These are phyloP conservation scores for Leiothrix lutea DNA, from an alignment of 2,113 vertebrate species.

Conservation along the genomic window DNA sequence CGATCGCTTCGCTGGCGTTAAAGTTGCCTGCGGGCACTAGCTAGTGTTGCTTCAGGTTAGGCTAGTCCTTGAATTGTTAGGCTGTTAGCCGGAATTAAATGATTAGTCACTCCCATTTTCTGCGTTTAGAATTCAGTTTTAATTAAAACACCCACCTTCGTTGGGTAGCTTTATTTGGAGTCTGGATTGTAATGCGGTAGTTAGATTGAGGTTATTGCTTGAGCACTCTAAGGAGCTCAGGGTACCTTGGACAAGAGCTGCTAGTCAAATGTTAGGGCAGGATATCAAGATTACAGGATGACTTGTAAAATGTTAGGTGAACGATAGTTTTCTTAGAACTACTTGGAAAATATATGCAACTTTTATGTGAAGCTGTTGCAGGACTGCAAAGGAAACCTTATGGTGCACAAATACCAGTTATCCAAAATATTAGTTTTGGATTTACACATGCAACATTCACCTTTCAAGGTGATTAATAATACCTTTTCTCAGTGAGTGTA, in stretches of 20 bases:
- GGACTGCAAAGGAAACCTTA: background rate
- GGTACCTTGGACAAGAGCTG: constrained; percentile 54
- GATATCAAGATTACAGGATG: background rate
- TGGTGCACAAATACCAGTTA: fast-evolving
- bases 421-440: background rate
- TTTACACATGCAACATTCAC: background rate
- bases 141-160: background rate
- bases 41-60: background rate
- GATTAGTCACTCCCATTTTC: fast-evolving
- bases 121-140: background rate
- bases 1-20: background rate
- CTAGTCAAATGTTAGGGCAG: background rate
- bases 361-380: background rate
- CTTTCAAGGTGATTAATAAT: background rate
- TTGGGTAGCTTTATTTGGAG: too few species aligned
- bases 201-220: background rate
- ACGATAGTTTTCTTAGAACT: background rate
- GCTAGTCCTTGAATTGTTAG: background rate
- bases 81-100: background rate
- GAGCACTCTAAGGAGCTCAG: background rate
- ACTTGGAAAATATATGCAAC: background rate
- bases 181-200: background rate
- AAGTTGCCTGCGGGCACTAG: background rate
- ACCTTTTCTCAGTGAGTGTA: background rate
- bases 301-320: background rate